Evolutionary conservation across 2,797 vertebrate species (phyloP).

Genomic region (Erpetoichthys calabaricus): DNA sequence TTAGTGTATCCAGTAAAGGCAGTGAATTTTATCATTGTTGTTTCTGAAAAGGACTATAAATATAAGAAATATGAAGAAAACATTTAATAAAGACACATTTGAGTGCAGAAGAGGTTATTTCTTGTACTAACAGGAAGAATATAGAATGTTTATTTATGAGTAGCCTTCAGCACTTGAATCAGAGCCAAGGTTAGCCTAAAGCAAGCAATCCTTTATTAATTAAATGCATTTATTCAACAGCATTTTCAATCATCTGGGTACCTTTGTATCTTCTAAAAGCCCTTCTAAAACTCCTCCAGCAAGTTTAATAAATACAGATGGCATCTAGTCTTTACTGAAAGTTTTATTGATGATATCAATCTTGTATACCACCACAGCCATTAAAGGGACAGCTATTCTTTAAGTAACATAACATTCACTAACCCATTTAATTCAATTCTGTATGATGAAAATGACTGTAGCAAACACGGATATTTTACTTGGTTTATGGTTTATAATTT

Average conservation of each 20-base stretch:
- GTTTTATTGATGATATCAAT: not conserved
- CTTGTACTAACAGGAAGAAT: slow-evolving; percentile 48
- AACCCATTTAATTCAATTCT: no score
- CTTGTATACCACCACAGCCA: not conserved
- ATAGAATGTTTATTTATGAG: slow-evolving; percentile 58
- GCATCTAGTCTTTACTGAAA: not conserved
- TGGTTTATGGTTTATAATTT: no score
- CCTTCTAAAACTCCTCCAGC: slow-evolving; percentile 40
- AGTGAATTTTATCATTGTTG: no score
- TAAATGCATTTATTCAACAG: slow-evolving; percentile 56
- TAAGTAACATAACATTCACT: not conserved
- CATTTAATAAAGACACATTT: slow-evolving; percentile 31
- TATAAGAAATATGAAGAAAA: no score
- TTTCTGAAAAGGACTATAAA: no score
- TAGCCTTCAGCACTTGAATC: slow-evolving; percentile 42
- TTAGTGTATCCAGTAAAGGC: no score
- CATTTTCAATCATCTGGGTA: slow-evolving; percentile 37
- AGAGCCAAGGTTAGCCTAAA: slow-evolving; percentile 30
- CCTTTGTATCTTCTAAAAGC: slow-evolving; percentile 40
- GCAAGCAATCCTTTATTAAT: slow-evolving; percentile 45
- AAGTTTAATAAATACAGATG: slow-evolving; percentile 15
- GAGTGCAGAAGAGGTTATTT: slow-evolving; percentile 52
- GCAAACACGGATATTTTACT: no score
- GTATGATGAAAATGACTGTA: no score
- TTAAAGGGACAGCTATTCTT: not conserved